Base-by-base conservation (phyloP, 1,140 invertebrate genomes). In the Protaetia brevitarsis region DNA sequence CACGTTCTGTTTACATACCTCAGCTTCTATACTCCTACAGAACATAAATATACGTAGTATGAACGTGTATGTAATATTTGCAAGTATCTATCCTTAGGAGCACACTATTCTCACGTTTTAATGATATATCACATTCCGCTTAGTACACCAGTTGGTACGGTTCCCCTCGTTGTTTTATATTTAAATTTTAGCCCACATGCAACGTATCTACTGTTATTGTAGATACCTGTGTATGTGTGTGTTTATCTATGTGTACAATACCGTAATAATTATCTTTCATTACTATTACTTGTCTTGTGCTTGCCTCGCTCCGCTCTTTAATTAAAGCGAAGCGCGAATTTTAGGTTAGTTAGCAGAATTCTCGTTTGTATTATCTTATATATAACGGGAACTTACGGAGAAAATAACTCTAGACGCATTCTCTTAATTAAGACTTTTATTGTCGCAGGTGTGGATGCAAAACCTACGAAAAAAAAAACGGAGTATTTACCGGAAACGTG, bases 101-200 rank as follows among this genome's bases (percentile, higher is more conserved):
- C 41, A 23, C 41, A 23, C 10, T 23, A 4, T 51, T 51, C 41
- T 51, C 41, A 51, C 19, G 41, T 51, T 23, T 51, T 51, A 51
- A 19, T 8, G 41, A 21, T 51, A 51, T 23, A 8, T 23, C 41
- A 5, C 19, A 51, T 51, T 51, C 19, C 19, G 41, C 41, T 37
- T 37, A 37, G 34, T 37, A 10, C 5, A 37, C 34, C 10, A 37
- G 5, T 37, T 37, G n/a, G n/a, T n/a, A 37, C 41, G 41, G 41
- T 10, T 51, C 41, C 11, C 21, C 6, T 51, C 26, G 26, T 51
- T 51, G 41, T 51, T 51, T 13, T 23, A 7, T 26, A 51, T 23
- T 51, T 51, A 51, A 51, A 51, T 51, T 51, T 51, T 51, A 51
- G 26, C 41, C 21, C 41, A 51, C 41, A 51, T 51, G 26, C 37